Evolutionary conservation across 2,113 vertebrate species (phyloP).

Genomic region (Erinaceus europaeus): DNA sequence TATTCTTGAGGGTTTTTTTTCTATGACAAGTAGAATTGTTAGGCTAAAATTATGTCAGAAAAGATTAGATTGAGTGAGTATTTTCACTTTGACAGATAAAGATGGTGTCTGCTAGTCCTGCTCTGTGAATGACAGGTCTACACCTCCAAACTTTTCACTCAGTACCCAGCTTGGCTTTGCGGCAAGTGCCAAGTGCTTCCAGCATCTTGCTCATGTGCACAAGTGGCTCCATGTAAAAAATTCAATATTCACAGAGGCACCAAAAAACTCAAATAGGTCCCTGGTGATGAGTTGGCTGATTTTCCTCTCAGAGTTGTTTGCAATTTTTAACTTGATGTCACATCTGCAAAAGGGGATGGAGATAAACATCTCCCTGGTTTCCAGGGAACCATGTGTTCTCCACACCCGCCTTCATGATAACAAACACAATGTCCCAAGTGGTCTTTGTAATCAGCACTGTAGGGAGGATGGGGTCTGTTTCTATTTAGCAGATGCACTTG

Average conservation of each 20-base stretch:
- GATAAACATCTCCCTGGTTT: background rate
- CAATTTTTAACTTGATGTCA: background rate
- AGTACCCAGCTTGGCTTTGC: fast-evolving
- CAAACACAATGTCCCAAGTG: background rate
- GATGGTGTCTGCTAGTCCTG: background rate
- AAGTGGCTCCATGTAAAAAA: background rate
- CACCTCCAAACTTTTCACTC: background rate
- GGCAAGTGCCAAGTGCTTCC: background rate
- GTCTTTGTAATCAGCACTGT: background rate
- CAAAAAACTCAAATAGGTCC: background rate
- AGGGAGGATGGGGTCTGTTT: background rate
- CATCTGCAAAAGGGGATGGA: background rate
- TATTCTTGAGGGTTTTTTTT: background rate
- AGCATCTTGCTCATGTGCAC: background rate
- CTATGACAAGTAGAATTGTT: background rate
- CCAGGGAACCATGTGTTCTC: background rate
- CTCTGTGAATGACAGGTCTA: background rate
- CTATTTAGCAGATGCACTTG: background rate
- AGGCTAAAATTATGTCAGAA: background rate
- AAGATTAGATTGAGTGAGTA: background rate
- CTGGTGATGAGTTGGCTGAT: background rate
- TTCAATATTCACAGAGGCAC: background rate
- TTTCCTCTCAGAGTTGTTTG: background rate
- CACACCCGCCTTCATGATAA: background rate
- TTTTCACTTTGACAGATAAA: background rate